Base-by-base conservation (phyloP, 2,888 invertebrate species). In the Galerucella pusilla region DNA sequence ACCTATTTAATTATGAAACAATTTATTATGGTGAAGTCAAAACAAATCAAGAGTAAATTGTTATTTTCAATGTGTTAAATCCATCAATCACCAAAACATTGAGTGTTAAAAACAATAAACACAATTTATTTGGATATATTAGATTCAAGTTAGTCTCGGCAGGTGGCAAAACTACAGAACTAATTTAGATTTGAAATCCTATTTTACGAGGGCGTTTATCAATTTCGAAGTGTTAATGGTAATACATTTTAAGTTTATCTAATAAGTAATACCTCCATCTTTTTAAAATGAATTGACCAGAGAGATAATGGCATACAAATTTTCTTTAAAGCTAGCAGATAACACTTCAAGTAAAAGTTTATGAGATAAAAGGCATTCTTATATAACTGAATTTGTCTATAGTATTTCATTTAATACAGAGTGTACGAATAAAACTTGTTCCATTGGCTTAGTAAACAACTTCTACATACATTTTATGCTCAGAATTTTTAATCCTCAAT, bases 81-180 rank as follows among this genome's bases (percentile, higher is more conserved):
- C 10, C 59, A 61, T 61, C 35, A 61, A 61, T 61, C 61, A 61
- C 14, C 35, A 28, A 61, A 61, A 61, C 61, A 28, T n/a, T 5
- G 11, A 61, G 10, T 35, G 28, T 61, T 61, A 16, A 57, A 57
- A 57, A 57, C 57, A 57, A 57, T 52, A 52, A 14, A 52, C 16
- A 9, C 57, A 57, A 20, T 57, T 16, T 57, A 20, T 57, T 57
- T 16, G 6, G 10, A 20, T 57, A 57, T 57, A 57, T 16, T 57
- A 57, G 57, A 20, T 57, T 57, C 16, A 57, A 57, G 57, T 16
- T 10, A 57, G 20, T 10, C 57, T 57, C 57, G 7, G 57, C 57
- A 57, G 57, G 57, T 57, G 57, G 57, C 20, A 57, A 57, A 16
- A 57, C 57, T 57, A 57, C 7, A 57, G 57, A 57, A 57, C 57